Base-by-base conservation (phyloP, 2,888 invertebrate species). In the Tipula helvola region DNA sequence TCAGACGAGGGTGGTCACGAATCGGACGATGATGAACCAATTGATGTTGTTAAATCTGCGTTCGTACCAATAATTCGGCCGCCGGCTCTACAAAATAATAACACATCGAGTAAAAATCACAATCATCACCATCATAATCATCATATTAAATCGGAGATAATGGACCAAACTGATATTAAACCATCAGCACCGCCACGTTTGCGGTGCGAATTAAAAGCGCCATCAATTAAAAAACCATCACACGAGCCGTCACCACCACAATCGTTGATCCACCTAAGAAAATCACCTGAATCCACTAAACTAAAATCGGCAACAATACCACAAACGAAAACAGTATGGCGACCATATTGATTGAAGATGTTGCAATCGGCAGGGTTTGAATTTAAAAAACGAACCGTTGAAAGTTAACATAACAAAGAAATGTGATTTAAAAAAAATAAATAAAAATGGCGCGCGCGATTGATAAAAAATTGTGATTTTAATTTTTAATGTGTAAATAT, bases 21-120 rank as follows among this genome's bases (percentile, higher is more conserved):
- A 88, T 94, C 95, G 0, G 95, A 95, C 85, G 95, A 95, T 87
- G 95, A 95, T 87, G 95, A 95, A 89, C 94, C 94, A 87, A 95
- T 95, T 89, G 95, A 95, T 89, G 95, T 95, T 36, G 95, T 95
- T 0, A 95, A 94, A 89, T 95, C 95, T 0, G 95, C 95, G 2
- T 96, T 95, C 90, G 94, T 95, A 86, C 95, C 95, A 36, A 94
- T 95, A 86, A 92, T 90, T 18, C 88, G 90, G n/a, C 90, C 90
- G 83, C 87, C 87, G 0, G 86, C 87, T 10, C 44, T 42, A 18
- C 42, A 44, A 12, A 42, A 84, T 84, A 84, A 84, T 41, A 84
- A 84, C 10, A 39, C 36, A 3, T 39, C 41, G n/a, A 84, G n/a
- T 84, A 44, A 44, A 47, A 44, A 44, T 86, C 42, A 42, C 52